phyloP scores from a whole-genome alignment of 2,797 vertebrate species.

The Sebastes taczanowskii region DNA sequence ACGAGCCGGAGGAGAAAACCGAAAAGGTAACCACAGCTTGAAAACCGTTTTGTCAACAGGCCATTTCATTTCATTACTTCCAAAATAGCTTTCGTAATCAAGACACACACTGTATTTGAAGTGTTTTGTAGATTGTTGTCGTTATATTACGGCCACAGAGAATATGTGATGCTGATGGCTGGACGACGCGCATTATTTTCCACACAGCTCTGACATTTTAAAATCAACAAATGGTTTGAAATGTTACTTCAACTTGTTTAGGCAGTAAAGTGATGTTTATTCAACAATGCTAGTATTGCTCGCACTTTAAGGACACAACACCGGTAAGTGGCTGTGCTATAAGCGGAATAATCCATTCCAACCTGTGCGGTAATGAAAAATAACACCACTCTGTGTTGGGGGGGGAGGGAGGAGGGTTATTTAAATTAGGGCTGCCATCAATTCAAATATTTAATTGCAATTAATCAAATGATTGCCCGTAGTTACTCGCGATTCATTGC shows the following conservation, averaged over 20 bases:
- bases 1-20: slow-evolving; percentile 96
- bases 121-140: neutral
- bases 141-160: neutral
- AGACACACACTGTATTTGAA: neutral
- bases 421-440: too few species aligned
- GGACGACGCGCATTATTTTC: neutral
- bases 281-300: neutral
- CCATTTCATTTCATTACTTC: neutral
- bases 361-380: too few species aligned
- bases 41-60: neutral
- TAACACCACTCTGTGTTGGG: too few species aligned
- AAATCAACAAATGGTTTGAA: neutral
- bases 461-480: too few species aligned
- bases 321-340: too few species aligned
- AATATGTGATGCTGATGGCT: neutral
- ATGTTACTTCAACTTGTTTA: neutral
- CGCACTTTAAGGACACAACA: neutral
- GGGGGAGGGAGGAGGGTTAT: too few species aligned
- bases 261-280: neutral
- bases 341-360: too few species aligned
- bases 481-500: too few species aligned
- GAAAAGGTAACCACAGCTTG: slow-evolving; percentile 88
- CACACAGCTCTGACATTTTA: too few species aligned
- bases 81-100: neutral
- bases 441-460: too few species aligned